Percentiles rank a stretch among this genome's conserved stretches.
Conservation (phyloP, 2,113 vertebrate species). For the Charadrius vociferus region DNA sequence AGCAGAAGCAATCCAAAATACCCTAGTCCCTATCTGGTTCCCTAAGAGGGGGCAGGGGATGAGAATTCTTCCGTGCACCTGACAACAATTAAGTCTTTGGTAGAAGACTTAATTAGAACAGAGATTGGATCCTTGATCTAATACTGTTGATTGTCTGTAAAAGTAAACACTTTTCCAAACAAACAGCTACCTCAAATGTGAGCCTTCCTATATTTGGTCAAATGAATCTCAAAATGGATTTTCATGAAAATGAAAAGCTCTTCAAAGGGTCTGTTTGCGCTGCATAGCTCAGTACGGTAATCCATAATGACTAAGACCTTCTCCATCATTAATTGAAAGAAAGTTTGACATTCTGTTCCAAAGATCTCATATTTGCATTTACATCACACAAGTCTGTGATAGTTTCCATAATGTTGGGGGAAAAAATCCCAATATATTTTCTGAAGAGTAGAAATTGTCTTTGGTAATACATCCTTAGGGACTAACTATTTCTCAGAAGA, state of each 20-base stretch:
- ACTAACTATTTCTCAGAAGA: neutral
- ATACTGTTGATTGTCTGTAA: neutral
- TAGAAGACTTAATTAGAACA: neutral
- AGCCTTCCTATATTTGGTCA: neutral
- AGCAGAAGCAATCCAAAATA: neutral
- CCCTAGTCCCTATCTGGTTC: neutral
- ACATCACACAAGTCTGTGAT: neutral
- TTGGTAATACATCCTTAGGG: neutral
- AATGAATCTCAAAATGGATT: neutral
- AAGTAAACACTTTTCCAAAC: neutral
- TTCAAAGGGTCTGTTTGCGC: neutral
- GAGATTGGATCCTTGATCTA: neutral
- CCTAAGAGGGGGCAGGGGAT: neutral
- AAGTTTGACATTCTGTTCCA: neutral
- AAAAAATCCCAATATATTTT: neutral
- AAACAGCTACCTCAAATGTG: neutral
- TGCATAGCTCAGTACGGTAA: neutral
- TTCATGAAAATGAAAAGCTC: neutral
- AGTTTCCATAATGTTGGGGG: neutral
- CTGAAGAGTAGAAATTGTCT: neutral
- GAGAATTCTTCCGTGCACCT: neutral
- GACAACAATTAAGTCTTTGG: neutral
- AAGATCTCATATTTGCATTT: neutral
- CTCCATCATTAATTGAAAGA: neutral
- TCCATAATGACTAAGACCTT: neutral